phyloP scores from a whole-genome alignment of 2,888 invertebrate species.

The Sesia bembeciformis region DNA sequence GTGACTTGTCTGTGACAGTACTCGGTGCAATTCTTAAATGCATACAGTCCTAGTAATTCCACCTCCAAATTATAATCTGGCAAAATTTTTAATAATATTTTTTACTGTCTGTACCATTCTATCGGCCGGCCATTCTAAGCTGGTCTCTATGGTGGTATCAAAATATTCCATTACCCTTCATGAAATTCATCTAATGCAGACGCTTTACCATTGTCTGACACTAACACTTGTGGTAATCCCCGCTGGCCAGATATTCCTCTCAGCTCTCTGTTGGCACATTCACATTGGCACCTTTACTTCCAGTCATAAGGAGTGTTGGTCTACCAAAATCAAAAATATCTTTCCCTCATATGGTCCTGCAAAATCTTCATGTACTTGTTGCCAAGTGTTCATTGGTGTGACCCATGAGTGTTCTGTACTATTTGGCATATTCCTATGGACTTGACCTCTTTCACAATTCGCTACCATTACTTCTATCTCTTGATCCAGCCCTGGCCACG shows the following conservation, averaged over 20 bases:
- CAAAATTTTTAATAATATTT: too few relatives aligned
- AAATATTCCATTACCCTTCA: constrained; percentile 4
- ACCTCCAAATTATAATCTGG: background rate
- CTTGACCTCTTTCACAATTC: background rate
- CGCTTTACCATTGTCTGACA: constrained; percentile 7
- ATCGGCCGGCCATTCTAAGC: constrained; percentile 4
- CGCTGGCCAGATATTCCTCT: constrained; percentile 6
- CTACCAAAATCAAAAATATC: constrained; percentile 5
- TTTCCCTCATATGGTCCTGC: constrained; percentile 5
- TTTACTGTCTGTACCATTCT: too few relatives aligned
- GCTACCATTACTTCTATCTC: background rate
- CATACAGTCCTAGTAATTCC: background rate
- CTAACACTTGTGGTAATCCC: constrained; percentile 6
- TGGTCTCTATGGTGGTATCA: constrained; percentile 6
- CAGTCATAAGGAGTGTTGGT: constrained; percentile 6
- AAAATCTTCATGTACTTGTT: constrained; percentile 7
- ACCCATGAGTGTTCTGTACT: background rate
- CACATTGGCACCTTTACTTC: background rate
- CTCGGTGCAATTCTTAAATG: constrained; percentile 5
- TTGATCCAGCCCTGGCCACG: background rate
- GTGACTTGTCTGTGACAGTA: constrained; percentile 5
- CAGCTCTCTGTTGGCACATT: background rate
- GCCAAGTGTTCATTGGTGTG: constrained; percentile 1
- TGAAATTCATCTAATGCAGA: constrained; percentile 6
- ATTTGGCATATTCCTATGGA: background rate